A percentile compares a stretch with the other conserved stretches of the same genome.
These are phyloP conservation scores for Gobionotothen gibberifrons DNA, from an alignment of 2,797 vertebrate genomes.

Conservation along the genomic window DNA sequence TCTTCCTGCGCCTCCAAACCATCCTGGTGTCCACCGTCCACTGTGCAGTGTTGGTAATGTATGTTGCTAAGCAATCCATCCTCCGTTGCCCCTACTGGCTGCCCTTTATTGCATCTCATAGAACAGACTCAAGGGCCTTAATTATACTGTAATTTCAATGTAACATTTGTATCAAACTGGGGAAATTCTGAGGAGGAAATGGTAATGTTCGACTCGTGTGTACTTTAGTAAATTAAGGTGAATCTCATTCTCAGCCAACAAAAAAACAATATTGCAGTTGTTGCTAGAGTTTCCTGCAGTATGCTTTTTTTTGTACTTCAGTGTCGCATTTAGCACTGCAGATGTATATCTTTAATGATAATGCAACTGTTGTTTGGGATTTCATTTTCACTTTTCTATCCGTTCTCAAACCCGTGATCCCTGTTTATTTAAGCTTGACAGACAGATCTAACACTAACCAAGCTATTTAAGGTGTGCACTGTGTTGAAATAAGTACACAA, in stretches of 20 bases:
- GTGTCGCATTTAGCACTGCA: conserved; percentile 10
- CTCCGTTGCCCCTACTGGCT: conserved; percentile 31
- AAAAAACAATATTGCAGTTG: conserved; percentile 13
- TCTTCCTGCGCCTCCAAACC: conserved; percentile 15
- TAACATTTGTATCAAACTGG: neutral
- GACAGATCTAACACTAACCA: conserved; percentile 43
- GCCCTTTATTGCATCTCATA: conserved; percentile 29
- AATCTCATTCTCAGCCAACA: conserved; percentile 20
- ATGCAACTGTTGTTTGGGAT: conserved; percentile 31
- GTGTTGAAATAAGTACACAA: conserved; percentile 51
- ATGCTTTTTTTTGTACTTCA: conserved; percentile 2
- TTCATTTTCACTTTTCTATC: conserved; percentile 47
- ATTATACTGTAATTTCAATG: neutral
- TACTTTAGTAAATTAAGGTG: conserved; percentile 1
- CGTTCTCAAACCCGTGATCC: conserved; percentile 21
- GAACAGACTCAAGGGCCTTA: neutral
- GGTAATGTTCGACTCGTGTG: neutral
- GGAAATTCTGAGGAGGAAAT: neutral
- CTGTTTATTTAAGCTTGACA: conserved; percentile 45
- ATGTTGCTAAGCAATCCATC: conserved; percentile 61
- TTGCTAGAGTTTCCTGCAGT: conserved; percentile 24
- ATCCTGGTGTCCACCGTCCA: conserved; percentile 5
- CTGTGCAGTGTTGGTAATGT: conserved; percentile 28
- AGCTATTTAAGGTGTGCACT: conserved; percentile 42
- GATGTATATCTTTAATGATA: conserved; percentile 29